Evolutionary conservation across 2,113 vertebrate species (phyloP).

Genomic region (Spheniscus mendiculus): DNA sequence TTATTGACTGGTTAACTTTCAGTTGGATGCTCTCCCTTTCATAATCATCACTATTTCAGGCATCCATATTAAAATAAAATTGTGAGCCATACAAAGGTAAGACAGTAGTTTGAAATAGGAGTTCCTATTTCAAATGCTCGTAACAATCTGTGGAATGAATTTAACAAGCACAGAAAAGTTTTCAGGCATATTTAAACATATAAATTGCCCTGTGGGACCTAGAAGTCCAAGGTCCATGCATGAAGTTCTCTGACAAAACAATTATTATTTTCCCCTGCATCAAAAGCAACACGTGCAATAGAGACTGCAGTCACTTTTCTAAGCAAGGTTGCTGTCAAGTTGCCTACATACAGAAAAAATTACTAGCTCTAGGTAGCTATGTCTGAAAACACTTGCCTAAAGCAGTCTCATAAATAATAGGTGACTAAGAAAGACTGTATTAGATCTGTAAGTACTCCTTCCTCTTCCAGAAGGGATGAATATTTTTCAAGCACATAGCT

Average conservation of each 20-base stretch:
- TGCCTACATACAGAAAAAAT: neutral
- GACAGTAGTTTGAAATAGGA: neutral
- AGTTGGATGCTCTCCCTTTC: neutral
- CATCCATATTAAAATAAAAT: neutral
- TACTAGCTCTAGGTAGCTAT: neutral
- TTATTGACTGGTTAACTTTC: neutral
- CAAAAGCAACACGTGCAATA: neutral
- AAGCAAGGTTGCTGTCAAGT: neutral
- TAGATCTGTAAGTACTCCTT: neutral
- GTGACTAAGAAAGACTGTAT: neutral
- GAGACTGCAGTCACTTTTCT: neutral
- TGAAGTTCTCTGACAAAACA: neutral
- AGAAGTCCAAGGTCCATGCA: neutral
- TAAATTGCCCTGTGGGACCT: neutral
- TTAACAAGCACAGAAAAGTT: neutral
- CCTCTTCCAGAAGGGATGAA: neutral
- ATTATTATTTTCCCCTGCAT: neutral
- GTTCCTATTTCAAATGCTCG: neutral
- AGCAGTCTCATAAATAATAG: neutral
- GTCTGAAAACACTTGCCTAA: conserved; percentile 30
- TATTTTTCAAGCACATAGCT: neutral
- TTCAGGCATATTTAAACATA: neutral
- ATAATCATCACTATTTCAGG: neutral
- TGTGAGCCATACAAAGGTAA: neutral
- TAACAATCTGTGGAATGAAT: neutral